A percentile compares a stretch with the other conserved stretches of the same genome.
Conservation (phyloP, 2,113 vertebrate genomes). For the Macaca fascicularis region T2T-MFA8v1.1 NC_088375.1:132153501-132154000, state of each 20-base stretch:
- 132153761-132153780: not conserved
- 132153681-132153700: not conserved
- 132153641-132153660: not conserved
- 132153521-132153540: not conserved
- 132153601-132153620: not conserved
- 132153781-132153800: not conserved
- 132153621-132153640: not conserved
- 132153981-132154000: not conserved
- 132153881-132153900: not conserved
- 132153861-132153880: not conserved
- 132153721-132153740: not conserved
- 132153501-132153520: not conserved
- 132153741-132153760: not conserved
- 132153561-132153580: not conserved
- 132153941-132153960: not conserved
- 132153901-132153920: not conserved
- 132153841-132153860: not conserved
- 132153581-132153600: not conserved
- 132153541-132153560: not conserved
- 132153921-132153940: not conserved
- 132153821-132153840: not conserved
- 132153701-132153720: not conserved
- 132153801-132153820: not conserved
- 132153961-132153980: not conserved
- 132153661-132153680: not conserved